Conservation (phyloP, 2,888 invertebrate genomes). For the Euplagia quadripunctaria region DNA sequence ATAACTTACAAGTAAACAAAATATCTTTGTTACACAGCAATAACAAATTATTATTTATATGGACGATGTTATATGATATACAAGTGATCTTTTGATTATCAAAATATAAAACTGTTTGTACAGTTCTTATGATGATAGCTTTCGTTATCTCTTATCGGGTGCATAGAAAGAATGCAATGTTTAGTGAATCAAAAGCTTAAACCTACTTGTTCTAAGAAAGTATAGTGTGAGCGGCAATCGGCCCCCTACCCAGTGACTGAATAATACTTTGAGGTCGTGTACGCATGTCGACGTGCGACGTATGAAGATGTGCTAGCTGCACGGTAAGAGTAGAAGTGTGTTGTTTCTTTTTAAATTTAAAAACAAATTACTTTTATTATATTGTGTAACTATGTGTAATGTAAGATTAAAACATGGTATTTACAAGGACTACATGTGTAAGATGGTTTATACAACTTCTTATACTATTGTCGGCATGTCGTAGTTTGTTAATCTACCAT, state of each 20-base stretch:
- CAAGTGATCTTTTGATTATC: background rate
- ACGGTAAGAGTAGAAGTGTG: constrained; percentile 75
- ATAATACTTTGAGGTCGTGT: constrained; percentile 94
- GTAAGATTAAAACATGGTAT: background rate
- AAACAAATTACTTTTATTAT: constrained; percentile 16
- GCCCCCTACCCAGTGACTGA: constrained; percentile 93
- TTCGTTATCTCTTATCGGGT: background rate
- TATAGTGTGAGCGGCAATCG: constrained; percentile 57
- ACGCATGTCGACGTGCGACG: constrained; percentile 67
- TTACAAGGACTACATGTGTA: background rate
- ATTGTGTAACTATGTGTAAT: background rate
- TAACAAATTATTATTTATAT: constrained; percentile 10
- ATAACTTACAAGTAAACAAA: background rate
- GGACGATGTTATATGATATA: constrained; percentile 11
- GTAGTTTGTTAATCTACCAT: background rate
- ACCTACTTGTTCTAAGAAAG: background rate
- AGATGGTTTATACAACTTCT: background rate
- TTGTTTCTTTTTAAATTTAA: constrained; percentile 20
- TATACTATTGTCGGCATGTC: too few relatives aligned
- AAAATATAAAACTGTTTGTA: background rate
- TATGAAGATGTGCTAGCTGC: constrained; percentile 56
- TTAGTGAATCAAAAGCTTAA: constrained; percentile 9
- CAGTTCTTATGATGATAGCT: too few relatives aligned
- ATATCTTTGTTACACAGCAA: background rate
- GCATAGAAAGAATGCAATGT: background rate